These are phyloP conservation scores for Acrocephalus arundinaceus DNA, from an alignment of 2,113 vertebrate genomes.

Conservation along the genomic window DNA sequence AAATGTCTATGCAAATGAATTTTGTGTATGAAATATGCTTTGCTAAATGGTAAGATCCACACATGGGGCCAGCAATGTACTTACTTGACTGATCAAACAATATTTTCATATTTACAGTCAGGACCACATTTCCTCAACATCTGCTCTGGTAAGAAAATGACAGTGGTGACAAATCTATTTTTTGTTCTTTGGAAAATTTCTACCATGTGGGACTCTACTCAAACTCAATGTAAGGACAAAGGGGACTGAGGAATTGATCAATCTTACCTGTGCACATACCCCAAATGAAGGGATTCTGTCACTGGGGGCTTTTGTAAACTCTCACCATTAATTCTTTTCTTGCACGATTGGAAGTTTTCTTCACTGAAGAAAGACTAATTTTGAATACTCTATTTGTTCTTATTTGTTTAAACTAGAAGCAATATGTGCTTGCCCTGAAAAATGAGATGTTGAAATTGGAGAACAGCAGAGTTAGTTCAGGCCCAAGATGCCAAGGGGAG, in stretches of 20 bases:
- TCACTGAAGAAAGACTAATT: neutral
- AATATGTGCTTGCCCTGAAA: neutral
- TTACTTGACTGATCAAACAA: neutral
- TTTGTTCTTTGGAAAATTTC: neutral
- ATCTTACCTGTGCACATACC: neutral
- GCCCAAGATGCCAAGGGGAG: neutral
- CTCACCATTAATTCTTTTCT: neutral
- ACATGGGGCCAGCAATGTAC: neutral
- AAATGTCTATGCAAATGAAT: neutral
- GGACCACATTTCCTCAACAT: neutral
- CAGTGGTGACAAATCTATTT: neutral
- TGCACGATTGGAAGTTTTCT: neutral
- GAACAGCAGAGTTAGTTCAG: neutral
- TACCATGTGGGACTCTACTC: neutral
- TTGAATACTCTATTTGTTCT: neutral
- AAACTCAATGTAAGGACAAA: neutral
- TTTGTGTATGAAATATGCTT: neutral
- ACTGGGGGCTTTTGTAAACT: neutral
- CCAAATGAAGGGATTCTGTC: neutral
- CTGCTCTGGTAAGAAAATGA: neutral
- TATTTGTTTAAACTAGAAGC: neutral
- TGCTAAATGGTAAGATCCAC: neutral
- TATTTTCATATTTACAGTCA: neutral
- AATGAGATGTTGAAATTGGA: neutral
- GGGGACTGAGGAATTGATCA: rapidly evolving